These are phyloP conservation scores for Gopherus evgoodei DNA, from an alignment of 2,113 vertebrate genomes.

Conservation along the genomic window DNA sequence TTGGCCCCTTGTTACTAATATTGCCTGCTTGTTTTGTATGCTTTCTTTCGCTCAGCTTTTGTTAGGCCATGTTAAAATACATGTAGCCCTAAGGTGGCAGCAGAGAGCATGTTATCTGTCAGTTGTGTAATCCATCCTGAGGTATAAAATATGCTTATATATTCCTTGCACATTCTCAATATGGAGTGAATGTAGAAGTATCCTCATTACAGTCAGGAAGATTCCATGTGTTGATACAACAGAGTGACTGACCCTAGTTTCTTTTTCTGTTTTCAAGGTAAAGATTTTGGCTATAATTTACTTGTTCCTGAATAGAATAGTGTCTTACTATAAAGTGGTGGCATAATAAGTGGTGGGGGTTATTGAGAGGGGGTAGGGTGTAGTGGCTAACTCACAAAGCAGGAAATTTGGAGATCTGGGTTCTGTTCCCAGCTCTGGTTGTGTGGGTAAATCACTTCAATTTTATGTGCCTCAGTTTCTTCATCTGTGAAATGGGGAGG, in stretches of 20 bases:
- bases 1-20: background rate
- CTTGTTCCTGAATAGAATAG: background rate
- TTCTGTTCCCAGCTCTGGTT: background rate
- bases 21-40: background rate
- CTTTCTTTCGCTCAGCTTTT: background rate
- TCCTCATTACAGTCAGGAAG: background rate
- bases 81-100: background rate
- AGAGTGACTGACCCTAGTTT: background rate
- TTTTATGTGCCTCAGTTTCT: background rate
- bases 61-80: background rate
- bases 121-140: background rate
- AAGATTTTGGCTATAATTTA: background rate
- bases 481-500: background rate
- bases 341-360: background rate
- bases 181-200: background rate
- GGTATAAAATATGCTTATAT: background rate
- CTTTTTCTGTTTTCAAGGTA: background rate
- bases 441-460: background rate
- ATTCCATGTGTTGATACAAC: background rate
- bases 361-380: background rate
- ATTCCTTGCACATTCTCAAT: background rate
- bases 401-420: background rate
- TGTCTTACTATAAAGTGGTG: background rate
- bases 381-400: background rate
- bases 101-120: background rate